These are phyloP conservation scores for Triops longicaudatus DNA, from an alignment of 1,140 invertebrate species.

Conservation along the genomic window DNA sequence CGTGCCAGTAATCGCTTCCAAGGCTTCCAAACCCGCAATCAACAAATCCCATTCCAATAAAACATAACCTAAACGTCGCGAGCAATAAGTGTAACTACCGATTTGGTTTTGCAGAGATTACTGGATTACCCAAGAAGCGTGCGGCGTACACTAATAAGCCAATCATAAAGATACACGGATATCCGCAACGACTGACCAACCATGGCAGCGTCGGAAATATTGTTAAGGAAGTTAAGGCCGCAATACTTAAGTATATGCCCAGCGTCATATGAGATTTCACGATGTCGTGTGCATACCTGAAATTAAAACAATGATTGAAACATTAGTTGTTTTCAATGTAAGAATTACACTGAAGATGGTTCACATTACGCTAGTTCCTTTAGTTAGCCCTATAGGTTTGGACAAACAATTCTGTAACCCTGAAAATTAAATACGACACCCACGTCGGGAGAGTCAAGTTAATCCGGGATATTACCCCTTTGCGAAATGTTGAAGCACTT, in stretches of 20 bases:
- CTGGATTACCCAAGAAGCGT: conserved; percentile 25
- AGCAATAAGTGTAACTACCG: neutral
- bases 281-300: conserved; percentile 14
- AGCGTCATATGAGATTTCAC: neutral
- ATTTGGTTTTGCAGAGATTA: neutral
- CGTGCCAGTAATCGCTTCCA: conserved; percentile 19
- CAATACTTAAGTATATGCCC: conserved; percentile 18
- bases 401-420: too few relatives aligned
- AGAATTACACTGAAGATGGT: neutral
- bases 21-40: conserved; percentile 18
- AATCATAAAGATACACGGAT: conserved; percentile 27
- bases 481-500: too few relatives aligned
- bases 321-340: neutral
- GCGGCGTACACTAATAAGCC: conserved; percentile 22
- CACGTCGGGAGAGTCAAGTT: too few relatives aligned
- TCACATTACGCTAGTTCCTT: too few relatives aligned
- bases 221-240: neutral
- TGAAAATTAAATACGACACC: too few relatives aligned
- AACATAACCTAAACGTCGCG: conserved; percentile 9
- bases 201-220: conserved; percentile 18
- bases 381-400: too few relatives aligned
- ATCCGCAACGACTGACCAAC: conserved; percentile 24
- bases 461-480: too few relatives aligned
- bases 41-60: conserved; percentile 15
- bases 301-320: neutral